phyloP scores from a whole-genome alignment of 2,113 vertebrate genomes.

The Thunnus thynnus region DNA sequence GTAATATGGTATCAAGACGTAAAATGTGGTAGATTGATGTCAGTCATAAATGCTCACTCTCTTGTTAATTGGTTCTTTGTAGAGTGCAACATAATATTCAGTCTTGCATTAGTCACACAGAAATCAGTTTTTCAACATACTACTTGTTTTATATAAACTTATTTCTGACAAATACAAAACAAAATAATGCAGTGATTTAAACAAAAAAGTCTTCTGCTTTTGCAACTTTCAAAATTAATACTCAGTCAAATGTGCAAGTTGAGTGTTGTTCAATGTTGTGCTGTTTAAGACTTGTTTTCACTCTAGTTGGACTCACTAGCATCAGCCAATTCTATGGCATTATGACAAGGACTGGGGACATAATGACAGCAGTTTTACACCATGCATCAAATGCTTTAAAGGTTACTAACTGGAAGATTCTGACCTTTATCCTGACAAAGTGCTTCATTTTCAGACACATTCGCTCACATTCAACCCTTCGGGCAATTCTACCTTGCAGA shows the following conservation, averaged over 20 bases:
- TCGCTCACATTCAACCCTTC: too few relatives aligned
- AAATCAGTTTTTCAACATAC: not conserved
- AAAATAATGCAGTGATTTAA: not conserved
- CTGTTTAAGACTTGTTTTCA: not conserved
- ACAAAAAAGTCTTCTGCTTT: not conserved
- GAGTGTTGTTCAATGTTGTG: not conserved
- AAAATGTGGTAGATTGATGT: not conserved
- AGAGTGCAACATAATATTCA: slow-evolving; percentile 6
- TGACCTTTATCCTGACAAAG: too few relatives aligned
- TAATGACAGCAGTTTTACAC: too few relatives aligned
- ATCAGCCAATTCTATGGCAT: too few relatives aligned
- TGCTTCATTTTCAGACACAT: too few relatives aligned
- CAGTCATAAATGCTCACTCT: not conserved
- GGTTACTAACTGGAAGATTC: too few relatives aligned
- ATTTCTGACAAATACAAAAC: slow-evolving; percentile 12
- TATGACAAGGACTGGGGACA: too few relatives aligned
- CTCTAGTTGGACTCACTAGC: too few relatives aligned
- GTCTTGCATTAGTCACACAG: not conserved
- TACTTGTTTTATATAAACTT: not conserved
- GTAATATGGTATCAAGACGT: slow-evolving; percentile 23
- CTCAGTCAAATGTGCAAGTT: not conserved
- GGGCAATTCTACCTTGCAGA: too few relatives aligned
- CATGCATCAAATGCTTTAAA: too few relatives aligned
- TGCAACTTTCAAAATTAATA: not conserved
- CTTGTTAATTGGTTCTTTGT: slow-evolving; percentile 22